Conservation (phyloP, 2,113 vertebrate genomes). For the Chrysochloris asiatica region DNA sequence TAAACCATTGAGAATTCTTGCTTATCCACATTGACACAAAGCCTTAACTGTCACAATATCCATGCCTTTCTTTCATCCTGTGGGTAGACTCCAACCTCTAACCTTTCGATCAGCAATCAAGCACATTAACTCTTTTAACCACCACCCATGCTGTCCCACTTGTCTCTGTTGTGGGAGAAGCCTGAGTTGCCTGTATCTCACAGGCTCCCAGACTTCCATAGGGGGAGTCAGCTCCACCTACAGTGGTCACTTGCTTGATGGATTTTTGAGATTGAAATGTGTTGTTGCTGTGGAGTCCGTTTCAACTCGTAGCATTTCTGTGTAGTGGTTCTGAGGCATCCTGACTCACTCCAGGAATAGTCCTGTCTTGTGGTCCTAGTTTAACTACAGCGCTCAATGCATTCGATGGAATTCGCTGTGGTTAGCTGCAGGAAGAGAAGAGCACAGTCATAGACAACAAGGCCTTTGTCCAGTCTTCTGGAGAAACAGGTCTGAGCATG, state of each 20-base stretch:
- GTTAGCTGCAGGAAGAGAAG: background rate
- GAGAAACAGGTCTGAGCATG: background rate
- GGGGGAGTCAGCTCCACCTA: too few species aligned
- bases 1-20: too few species aligned
- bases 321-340: too few species aligned
- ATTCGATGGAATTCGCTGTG: background rate
- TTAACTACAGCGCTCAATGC: rapidly evolving
- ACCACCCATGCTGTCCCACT: background rate
- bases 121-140: background rate
- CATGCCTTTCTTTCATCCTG: background rate
- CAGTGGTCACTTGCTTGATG: too few species aligned
- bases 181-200: rapidly evolving
- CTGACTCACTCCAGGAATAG: too few species aligned
- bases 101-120: background rate
- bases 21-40: too few species aligned
- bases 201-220: too few species aligned
- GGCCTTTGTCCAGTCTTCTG: background rate
- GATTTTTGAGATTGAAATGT: too few species aligned
- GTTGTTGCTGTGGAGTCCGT: too few species aligned
- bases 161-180: rapidly evolving
- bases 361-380: background rate
- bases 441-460: background rate
- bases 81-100: background rate
- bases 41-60: too few species aligned
- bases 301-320: background rate